Evolutionary conservation across 2,113 vertebrate species (phyloP), one percentile per base, ranked within the genome.

Genomic region (Petromus typicus): DNA sequence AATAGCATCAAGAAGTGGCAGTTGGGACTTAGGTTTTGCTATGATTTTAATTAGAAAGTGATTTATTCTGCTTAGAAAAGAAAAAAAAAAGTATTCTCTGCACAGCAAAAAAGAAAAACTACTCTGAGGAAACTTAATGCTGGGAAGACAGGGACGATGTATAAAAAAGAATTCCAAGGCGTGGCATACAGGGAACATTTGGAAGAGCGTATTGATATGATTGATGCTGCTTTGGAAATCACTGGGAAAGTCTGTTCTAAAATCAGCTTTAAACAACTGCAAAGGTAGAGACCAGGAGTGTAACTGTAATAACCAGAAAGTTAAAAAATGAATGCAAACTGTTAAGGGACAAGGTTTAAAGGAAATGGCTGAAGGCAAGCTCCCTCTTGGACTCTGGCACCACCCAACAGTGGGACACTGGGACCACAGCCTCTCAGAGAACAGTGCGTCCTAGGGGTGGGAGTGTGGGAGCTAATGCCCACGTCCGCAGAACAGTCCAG

Each of bases 161-260:
- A 14, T 40, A 56, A 78, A 84, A 87, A 67, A 91, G 3, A 81
- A 30, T 43, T 32, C 8, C 34, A 43, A 54, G 54, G 5, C 23
- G 76, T 69, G 90, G 79, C 23, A 22, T 78, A 11, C 67, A 71
- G 73, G 45, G 71, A 71, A 23, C 61, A 95, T 89, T 97, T 71
- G 82, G 69, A 95, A 78, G 63, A 84, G 30, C 75, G n/a, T 32
- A 14, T 45, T 18, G 45, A 93, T 3, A 14, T n/a, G 78, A 91
- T 86, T 51, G 87, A 95, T 66, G 67, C 18, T 61, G 13, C 84
- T 86, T 25, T 85, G 80, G 69, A 86, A 85, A 89, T 76, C 34
- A 40, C 27, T 51, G 83, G 84, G 40, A 83, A 94, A 79, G 7
- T 61, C 48, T 81, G 64, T 89, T 83, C 67, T 83, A 86, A 89